A percentile compares a stretch with the other conserved stretches of the same genome.
phyloP scores from a whole-genome alignment of 2,113 vertebrate genomes.

The Coptodon rendalli region DNA sequence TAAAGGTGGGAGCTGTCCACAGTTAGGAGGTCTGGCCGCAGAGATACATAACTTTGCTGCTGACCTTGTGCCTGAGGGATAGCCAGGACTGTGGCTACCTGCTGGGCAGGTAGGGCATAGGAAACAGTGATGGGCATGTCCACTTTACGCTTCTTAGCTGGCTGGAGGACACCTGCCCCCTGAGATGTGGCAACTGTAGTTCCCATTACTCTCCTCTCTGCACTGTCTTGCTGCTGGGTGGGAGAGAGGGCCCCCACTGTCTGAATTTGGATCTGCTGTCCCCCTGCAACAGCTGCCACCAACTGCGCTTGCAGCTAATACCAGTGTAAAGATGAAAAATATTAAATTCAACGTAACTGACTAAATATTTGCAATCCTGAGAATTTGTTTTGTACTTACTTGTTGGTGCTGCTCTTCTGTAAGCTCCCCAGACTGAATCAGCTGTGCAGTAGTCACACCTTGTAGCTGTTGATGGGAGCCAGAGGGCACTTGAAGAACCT shows the following conservation, averaged over 20 bases:
- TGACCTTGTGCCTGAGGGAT: slow-evolving; percentile 90
- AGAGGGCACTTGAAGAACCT: slow-evolving; percentile 82
- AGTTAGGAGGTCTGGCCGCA: slow-evolving; percentile 95
- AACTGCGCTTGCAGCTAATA: slow-evolving; percentile 89
- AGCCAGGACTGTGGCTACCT: slow-evolving; percentile 94
- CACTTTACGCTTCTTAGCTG: slow-evolving; percentile 98
- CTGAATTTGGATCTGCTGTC: slow-evolving; percentile 93
- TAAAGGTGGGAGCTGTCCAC: slow-evolving; percentile 99
- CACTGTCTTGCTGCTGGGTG: slow-evolving; percentile 71
- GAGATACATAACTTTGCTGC: slow-evolving; percentile 95
- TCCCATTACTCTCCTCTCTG: slow-evolving; percentile 52
- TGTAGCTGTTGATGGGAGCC: slow-evolving; percentile 87
- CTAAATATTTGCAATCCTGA: background rate
- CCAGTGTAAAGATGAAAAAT: background rate
- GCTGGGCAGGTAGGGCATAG: slow-evolving; percentile 95
- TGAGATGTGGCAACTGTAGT: slow-evolving; percentile 66
- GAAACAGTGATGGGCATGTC: slow-evolving; percentile 98
- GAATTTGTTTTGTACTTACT: slow-evolving; percentile 20
- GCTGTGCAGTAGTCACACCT: slow-evolving; percentile 87
- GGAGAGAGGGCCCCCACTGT: slow-evolving; percentile 91
- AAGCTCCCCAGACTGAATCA: slow-evolving; percentile 88
- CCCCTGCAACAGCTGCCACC: slow-evolving; percentile 84
- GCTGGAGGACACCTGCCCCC: slow-evolving; percentile 91
- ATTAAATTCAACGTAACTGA: background rate
- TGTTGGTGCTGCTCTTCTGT: slow-evolving; percentile 97